These are phyloP conservation scores for Taenaris catops DNA, from an alignment of 2,888 invertebrate species.

Conservation along the genomic window DNA sequence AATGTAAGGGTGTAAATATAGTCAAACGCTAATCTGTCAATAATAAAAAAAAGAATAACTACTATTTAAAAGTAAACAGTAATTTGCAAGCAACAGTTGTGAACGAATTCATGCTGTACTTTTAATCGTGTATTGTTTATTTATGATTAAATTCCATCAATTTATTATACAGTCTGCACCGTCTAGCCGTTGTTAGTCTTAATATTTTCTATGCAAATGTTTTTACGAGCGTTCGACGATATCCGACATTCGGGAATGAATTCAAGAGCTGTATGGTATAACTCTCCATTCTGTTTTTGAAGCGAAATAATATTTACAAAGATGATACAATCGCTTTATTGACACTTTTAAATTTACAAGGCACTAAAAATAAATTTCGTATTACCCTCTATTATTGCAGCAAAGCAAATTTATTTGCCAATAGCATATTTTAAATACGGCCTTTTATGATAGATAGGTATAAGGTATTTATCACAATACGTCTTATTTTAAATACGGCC, in stretches of 20 bases:
- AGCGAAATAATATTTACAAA: conserved; percentile 11
- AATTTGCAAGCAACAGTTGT: too few relatives aligned
- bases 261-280: conserved; percentile 14
- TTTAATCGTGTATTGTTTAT: conserved; percentile 53
- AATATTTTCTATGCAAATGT: conserved; percentile 59
- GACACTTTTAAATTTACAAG: conserved; percentile 1
- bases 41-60: too few relatives aligned
- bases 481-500: too few relatives aligned
- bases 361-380: too few relatives aligned
- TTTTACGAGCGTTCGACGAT: conserved; percentile 22
- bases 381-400: too few relatives aligned
- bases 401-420: too few relatives aligned
- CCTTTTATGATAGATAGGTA: too few relatives aligned
- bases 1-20: too few relatives aligned
- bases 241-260: conserved; percentile 17
- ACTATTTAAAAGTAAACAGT: too few relatives aligned
- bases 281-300: conserved; percentile 20
- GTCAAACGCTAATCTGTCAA: too few relatives aligned
- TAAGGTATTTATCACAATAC: too few relatives aligned
- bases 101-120: conserved; percentile 16
- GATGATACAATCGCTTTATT: conserved; percentile 17
- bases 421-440: too few relatives aligned
- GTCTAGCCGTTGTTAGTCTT: conserved; percentile 37
- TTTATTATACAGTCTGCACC: conserved; percentile 26
- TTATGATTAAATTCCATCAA: conserved; percentile 35